phyloP scores from a whole-genome alignment of 2,113 vertebrate genomes.

The Anthoscopus minutus region DNA sequence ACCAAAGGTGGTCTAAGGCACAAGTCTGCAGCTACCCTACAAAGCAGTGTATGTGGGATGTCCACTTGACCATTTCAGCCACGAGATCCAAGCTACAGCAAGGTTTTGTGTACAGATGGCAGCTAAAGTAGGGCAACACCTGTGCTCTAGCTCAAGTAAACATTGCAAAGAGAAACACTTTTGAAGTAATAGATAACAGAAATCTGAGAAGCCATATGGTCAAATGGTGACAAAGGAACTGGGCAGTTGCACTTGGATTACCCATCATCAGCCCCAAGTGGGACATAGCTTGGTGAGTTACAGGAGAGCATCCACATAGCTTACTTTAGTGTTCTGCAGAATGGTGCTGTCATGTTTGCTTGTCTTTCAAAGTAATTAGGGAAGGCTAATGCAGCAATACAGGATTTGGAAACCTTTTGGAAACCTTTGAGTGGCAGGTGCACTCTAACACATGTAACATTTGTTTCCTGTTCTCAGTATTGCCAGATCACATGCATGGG shows the following conservation, averaged over 20 bases:
- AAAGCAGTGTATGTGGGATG: not conserved
- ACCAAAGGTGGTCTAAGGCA: not conserved
- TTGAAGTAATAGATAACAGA: not conserved
- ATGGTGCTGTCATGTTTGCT: not conserved
- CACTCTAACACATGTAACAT: accelerated
- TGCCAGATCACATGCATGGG: not conserved
- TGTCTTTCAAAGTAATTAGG: not conserved
- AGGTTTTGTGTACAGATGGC: not conserved
- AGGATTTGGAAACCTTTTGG: not conserved
- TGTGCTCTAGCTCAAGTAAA: conserved; percentile 2
- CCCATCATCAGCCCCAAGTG: not conserved
- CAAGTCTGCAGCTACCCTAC: not conserved
- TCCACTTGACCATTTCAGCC: not conserved
- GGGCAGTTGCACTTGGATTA: not conserved
- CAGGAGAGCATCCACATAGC: not conserved
- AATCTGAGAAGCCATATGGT: not conserved
- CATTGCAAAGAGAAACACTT: not conserved
- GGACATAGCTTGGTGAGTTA: not conserved
- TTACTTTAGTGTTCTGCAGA: not conserved
- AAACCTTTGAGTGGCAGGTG: not conserved
- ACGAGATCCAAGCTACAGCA: not conserved
- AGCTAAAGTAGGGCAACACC: conserved; percentile 37
- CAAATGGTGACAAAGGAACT: not conserved
- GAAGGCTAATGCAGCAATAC: not conserved
- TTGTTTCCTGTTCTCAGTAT: not conserved